These are phyloP conservation scores for Lysiphlebus fabarum DNA, from an alignment of 1,140 invertebrate genomes.

Conservation along the genomic window DNA sequence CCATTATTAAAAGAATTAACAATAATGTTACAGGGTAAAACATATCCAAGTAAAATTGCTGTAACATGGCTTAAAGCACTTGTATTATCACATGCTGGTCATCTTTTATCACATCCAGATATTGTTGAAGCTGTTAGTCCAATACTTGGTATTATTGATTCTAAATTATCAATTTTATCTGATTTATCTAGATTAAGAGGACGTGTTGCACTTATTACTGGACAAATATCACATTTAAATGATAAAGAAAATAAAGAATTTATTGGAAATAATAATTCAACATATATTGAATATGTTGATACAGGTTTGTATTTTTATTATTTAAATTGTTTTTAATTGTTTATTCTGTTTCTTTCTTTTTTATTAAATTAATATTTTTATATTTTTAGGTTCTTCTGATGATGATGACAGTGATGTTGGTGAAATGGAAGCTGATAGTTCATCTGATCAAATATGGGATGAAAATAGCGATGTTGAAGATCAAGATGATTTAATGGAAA, in stretches of 20 bases:
- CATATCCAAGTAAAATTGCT: constrained; percentile 39
- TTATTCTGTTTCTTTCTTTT: not conserved
- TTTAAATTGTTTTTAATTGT: not conserved
- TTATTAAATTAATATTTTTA: constrained; percentile 1
- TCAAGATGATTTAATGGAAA: constrained; percentile 39
- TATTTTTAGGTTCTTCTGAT: constrained; percentile 41
- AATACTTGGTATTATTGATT: constrained; percentile 61
- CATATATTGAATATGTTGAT: constrained; percentile 59
- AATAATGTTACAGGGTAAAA: constrained; percentile 61
- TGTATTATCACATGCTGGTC: constrained; percentile 61
- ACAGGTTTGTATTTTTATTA: constrained; percentile 51
- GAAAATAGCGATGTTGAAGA: constrained; percentile 46
- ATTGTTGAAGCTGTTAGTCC: constrained; percentile 57
- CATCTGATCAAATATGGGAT: constrained; percentile 53
- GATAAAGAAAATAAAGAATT: constrained; percentile 50
- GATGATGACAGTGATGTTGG: constrained; percentile 41
- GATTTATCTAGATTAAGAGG: constrained; percentile 59
- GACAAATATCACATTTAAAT: constrained; percentile 54
- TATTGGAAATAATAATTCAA: constrained; percentile 37
- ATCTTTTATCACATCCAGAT: constrained; percentile 61
- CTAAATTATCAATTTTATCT: constrained; percentile 55
- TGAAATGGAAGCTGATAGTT: constrained; percentile 42
- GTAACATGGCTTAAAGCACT: constrained; percentile 50
- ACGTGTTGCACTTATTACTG: constrained; percentile 58
- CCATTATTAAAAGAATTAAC: constrained; percentile 64